Conservation (phyloP, 2,888 invertebrate genomes). For the Mamestra brassicae region DNA sequence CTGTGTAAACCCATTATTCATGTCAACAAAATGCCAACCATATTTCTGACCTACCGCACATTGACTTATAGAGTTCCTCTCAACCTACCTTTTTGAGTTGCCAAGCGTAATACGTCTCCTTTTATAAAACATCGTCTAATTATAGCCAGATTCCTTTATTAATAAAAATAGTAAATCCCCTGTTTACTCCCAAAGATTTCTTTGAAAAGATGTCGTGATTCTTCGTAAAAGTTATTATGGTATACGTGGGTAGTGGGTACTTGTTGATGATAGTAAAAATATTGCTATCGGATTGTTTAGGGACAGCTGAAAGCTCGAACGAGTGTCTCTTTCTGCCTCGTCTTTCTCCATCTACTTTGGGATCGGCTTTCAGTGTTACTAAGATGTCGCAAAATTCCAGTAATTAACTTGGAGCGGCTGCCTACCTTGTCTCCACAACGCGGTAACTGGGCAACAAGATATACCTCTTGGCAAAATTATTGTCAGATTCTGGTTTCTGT, state of each 20-base stretch:
- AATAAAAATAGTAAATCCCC: constrained; percentile 5
- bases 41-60: too few relatives aligned
- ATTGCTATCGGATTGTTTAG: not conserved
- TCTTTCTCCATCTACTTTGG: too few relatives aligned
- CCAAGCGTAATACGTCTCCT: not conserved
- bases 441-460: too few relatives aligned
- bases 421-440: too few relatives aligned
- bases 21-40: too few relatives aligned
- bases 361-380: too few relatives aligned
- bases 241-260: not conserved
- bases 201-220: not conserved
- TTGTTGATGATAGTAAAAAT: constrained; percentile 1
- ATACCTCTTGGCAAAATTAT: too few relatives aligned
- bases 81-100: not conserved
- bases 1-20: not conserved
- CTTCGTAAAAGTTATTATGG: not conserved
- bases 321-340: not conserved
- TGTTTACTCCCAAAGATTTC: constrained; percentile 9
- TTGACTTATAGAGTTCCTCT: not conserved
- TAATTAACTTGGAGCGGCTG: too few relatives aligned
- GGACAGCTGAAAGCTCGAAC: constrained; percentile 1
- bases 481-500: too few relatives aligned
- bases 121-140: not conserved
- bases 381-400: too few relatives aligned
- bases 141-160: not conserved